Conservation (phyloP, 2,888 invertebrate genomes). For the Luffia ferchaultella region DNA sequence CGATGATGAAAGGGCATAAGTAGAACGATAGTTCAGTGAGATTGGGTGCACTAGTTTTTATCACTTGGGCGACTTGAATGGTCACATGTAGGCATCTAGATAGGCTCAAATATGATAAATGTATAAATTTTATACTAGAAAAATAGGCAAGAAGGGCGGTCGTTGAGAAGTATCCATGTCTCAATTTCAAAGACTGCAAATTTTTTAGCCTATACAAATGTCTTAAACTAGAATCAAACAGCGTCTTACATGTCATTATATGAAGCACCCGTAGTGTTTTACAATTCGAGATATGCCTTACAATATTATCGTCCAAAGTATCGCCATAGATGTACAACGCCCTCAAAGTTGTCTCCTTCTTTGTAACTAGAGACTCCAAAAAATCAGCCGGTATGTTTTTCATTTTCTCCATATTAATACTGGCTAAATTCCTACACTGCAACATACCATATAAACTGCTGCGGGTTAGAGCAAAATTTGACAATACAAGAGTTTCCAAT, state of each 20-base stretch:
- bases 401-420: slow-evolving; percentile 64
- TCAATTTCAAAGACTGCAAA: slow-evolving; percentile 52
- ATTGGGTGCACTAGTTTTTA: slow-evolving; percentile 55
- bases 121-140: slow-evolving; percentile 52
- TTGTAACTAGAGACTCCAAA: slow-evolving; percentile 47
- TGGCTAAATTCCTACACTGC: slow-evolving; percentile 50
- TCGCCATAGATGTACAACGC: slow-evolving; percentile 59
- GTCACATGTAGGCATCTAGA: slow-evolving; percentile 57
- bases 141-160: slow-evolving; percentile 55
- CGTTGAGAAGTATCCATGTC: slow-evolving; percentile 61
- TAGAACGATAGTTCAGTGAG: slow-evolving; percentile 58
- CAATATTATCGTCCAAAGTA: slow-evolving; percentile 57
- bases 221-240: slow-evolving; percentile 57
- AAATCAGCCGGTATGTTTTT: slow-evolving; percentile 60
- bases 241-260: slow-evolving; percentile 60
- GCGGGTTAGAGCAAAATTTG: slow-evolving; percentile 57
- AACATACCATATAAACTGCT: slow-evolving; percentile 56
- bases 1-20: slow-evolving; percentile 55
- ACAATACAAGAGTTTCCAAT: slow-evolving; percentile 51
- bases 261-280: slow-evolving; percentile 48
- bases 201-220: slow-evolving; percentile 51
- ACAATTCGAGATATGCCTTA: slow-evolving; percentile 50
- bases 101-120: slow-evolving; percentile 51
- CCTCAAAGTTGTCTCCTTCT: slow-evolving; percentile 43
- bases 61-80: slow-evolving; percentile 53